phyloP scores from a whole-genome alignment of 2,113 vertebrate species.

The Carassius auratus region DNA sequence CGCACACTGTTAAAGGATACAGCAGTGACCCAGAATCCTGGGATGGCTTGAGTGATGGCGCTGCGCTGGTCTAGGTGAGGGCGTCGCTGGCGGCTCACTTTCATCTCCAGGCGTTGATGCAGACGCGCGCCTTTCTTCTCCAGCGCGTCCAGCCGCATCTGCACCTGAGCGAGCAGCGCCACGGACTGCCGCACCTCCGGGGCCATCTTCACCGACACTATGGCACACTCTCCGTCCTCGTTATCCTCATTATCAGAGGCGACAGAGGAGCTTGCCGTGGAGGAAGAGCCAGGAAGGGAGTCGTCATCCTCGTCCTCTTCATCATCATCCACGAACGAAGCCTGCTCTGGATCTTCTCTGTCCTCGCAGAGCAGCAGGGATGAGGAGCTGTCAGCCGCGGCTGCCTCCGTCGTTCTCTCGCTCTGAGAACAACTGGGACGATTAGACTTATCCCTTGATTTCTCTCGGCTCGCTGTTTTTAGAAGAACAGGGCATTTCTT shows the following conservation, averaged over 20 bases:
- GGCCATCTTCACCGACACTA: conserved; percentile 81
- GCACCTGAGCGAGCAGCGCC: conserved; percentile 83
- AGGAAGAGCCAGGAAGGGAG: conserved; percentile 71
- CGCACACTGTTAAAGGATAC: conserved; percentile 79
- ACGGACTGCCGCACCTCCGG: conserved; percentile 84
- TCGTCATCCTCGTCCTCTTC: conserved; percentile 72
- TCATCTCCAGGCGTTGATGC: conserved; percentile 83
- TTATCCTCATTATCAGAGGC: conserved; percentile 75
- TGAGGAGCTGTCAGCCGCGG: conserved; percentile 75
- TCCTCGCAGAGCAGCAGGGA: conserved; percentile 63
- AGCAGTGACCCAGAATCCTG: conserved; percentile 91
- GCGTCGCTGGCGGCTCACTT: conserved; percentile 80
- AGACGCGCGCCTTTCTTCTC: conserved; percentile 85
- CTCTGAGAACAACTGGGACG: conserved; percentile 61
- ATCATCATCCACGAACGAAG: conserved; percentile 42
- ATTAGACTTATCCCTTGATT: conserved; percentile 59
- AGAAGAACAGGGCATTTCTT: conserved; percentile 72
- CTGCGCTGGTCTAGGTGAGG: conserved; percentile 87
- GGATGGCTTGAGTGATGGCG: conserved; percentile 84
- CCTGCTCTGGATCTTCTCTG: conserved; percentile 62
- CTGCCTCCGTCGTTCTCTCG: conserved; percentile 68
- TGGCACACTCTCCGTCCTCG: conserved; percentile 82
- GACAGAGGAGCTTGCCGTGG: conserved; percentile 76
- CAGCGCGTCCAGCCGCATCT: conserved; percentile 84
- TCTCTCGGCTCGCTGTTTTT: conserved; percentile 64